Evolutionary conservation across 2,888 invertebrate species (phyloP), one percentile per base, ranked within the genome.

Genomic region (Danaus chrysippus): DNA sequence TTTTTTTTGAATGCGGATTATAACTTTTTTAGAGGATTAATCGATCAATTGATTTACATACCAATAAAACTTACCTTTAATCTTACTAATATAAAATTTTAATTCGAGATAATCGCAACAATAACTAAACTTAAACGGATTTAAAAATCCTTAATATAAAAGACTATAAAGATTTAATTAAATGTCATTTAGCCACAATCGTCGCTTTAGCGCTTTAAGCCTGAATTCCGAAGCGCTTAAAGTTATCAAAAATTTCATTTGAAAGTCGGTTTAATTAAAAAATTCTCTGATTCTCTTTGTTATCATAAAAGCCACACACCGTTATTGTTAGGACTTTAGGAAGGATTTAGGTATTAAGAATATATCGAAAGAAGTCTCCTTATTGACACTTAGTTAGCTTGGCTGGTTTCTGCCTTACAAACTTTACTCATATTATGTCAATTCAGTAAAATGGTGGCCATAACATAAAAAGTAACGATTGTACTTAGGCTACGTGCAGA

Each of bases 391-490:
- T 61, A 67, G 65, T 68, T 70, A 70, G 74, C 72, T 74, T 71
- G 70, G 63, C 69, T 68, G 66, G 69, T 69, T 68, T 63, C 66
- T 69, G 61, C 56, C 64, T 67, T 71, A 68, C 69, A 58, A 72
- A 76, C 72, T 81, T 82, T 68, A 73, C 76, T 78, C 81, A 79
- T 81, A 79, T 82, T 82, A 81, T 86, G 87, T 82, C 86, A 85
- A 86, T 87, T 87, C 82, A 73, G 77, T 76, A 72, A 82, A 80
- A 86, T 82, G 79, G 76, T 62, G 68, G 79, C 76, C 73, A 75
- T 88, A 78, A 81, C 87, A 83, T 90, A 86, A 90, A 90, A 90
- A 77, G 77, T 81, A 77, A 90, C 72, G 87, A 63, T 23, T 23
- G 59, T 71, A 73, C 70, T 76, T 74, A 75, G 68, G 72, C 70